These are phyloP conservation scores for Pegea sp. DNA, from an alignment of 23 tunicate species.

Conservation along the genomic window DNA sequence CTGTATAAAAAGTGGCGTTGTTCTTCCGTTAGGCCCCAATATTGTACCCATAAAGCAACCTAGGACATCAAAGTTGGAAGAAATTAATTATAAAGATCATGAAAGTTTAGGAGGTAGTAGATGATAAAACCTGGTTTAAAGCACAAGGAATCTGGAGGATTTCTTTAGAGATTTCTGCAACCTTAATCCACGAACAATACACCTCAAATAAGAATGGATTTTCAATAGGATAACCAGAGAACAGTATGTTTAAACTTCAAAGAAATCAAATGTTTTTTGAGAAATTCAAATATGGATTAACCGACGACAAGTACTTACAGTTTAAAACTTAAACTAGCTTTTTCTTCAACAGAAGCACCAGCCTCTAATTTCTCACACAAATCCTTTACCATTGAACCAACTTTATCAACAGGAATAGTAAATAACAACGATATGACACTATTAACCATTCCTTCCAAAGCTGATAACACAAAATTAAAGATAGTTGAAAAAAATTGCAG, in stretches of 20 bases:
- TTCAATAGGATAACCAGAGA: slow-evolving; percentile 54
- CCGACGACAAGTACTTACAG: slow-evolving; percentile 18
- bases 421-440: slow-evolving; percentile 63
- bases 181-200: slow-evolving; percentile 73
- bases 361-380: slow-evolving; percentile 31
- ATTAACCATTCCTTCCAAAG: slow-evolving; percentile 69
- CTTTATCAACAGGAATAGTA: slow-evolving; percentile 41
- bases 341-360: slow-evolving; percentile 41
- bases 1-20: slow-evolving; percentile 26
- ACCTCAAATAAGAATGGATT: slow-evolving; percentile 53
- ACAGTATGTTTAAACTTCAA: slow-evolving; percentile 53
- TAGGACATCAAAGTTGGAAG: neutral
- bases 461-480: too few relatives aligned
- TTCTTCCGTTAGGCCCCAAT: slow-evolving; percentile 26
- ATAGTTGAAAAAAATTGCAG: too few relatives aligned
- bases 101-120: neutral
- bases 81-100: neutral
- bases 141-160: slow-evolving; percentile 41
- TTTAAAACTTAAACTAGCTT: slow-evolving; percentile 30
- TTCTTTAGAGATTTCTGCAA: slow-evolving; percentile 16
- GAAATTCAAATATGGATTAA: neutral
- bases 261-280: neutral
- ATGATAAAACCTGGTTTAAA: slow-evolving; percentile 31
- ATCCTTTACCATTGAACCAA: slow-evolving; percentile 22
- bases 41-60: slow-evolving; percentile 40